Percentiles rank a stretch among this genome's conserved stretches.
These are phyloP conservation scores for Elachura formosa DNA, from an alignment of 2,113 vertebrate genomes.

Conservation along the genomic window DNA sequence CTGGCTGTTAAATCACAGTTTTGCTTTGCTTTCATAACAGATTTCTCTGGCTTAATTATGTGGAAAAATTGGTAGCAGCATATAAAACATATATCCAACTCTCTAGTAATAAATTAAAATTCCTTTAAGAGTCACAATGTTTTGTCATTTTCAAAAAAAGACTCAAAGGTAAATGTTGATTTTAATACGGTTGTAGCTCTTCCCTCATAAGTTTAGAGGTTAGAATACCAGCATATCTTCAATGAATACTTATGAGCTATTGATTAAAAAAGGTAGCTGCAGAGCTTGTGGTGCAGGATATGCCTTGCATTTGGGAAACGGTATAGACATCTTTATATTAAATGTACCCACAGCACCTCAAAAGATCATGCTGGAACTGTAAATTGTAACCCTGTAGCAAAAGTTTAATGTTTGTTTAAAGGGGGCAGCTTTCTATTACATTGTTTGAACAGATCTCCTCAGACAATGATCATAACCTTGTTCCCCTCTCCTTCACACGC, in stretches of 20 bases:
- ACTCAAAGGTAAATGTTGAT: conserved; percentile 15
- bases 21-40: conserved; percentile 4
- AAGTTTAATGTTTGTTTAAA: conserved; percentile 56
- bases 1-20: neutral
- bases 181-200: neutral
- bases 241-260: conserved; percentile 59
- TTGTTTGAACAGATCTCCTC: conserved; percentile 47
- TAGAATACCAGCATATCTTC: conserved; percentile 40
- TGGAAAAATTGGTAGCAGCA: neutral
- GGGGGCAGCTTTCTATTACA: conserved; percentile 40
- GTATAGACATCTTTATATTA: conserved; percentile 61
- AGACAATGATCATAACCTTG: conserved; percentile 33
- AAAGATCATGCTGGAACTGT: conserved; percentile 39
- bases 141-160: neutral
- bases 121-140: neutral
- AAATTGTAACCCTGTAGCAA: conserved; percentile 25
- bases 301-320: conserved; percentile 40
- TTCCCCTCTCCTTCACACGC: neutral
- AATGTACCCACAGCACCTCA: conserved; percentile 57
- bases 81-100: neutral
- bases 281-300: conserved; percentile 45
- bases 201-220: neutral
- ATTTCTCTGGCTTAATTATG: neutral
- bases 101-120: neutral
- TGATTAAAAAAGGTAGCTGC: conserved; percentile 39